Percentiles rank a stretch among this genome's conserved stretches.
Evolutionary conservation across 2,888 invertebrate species (phyloP).

Genomic region (Rhagophthalmus giganteus): DNA sequence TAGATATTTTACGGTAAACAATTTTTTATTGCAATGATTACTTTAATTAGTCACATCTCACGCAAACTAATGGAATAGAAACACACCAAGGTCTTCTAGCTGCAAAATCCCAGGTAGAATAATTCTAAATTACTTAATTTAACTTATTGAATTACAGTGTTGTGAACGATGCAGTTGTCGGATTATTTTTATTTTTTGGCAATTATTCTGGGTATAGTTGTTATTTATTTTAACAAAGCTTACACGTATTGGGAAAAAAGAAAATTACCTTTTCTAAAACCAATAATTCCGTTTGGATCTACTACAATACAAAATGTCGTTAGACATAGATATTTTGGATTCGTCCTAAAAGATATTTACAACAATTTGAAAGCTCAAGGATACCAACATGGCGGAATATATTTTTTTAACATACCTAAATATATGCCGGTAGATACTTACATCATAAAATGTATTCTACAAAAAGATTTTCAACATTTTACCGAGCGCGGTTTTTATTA

Average conservation of each 20-base stretch:
- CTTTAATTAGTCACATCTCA: too few species aligned
- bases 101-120: too few species aligned
- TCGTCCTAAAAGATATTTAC: background rate
- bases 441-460: slow-evolving; percentile 55
- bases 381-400: background rate
- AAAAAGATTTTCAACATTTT: slow-evolving; percentile 63
- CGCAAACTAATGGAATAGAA: too few species aligned
- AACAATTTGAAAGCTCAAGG: background rate
- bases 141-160: too few species aligned
- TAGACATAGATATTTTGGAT: background rate
- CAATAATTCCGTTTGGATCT: slow-evolving; percentile 1
- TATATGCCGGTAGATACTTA: slow-evolving; percentile 42
- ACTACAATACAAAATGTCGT: too few species aligned
- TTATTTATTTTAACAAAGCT: background rate
- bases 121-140: too few species aligned
- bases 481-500: slow-evolving; percentile 61
- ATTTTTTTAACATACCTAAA: slow-evolving; percentile 21
- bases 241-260: slow-evolving; percentile 4
- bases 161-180: background rate
- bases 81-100: too few species aligned
- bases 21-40: too few species aligned
- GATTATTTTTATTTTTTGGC: background rate
- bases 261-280: background rate
- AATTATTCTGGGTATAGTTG: background rate
- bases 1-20: too few species aligned